phyloP scores from a whole-genome alignment of 2,888 invertebrate genomes.

The Acanthoscelides obtectus region DNA sequence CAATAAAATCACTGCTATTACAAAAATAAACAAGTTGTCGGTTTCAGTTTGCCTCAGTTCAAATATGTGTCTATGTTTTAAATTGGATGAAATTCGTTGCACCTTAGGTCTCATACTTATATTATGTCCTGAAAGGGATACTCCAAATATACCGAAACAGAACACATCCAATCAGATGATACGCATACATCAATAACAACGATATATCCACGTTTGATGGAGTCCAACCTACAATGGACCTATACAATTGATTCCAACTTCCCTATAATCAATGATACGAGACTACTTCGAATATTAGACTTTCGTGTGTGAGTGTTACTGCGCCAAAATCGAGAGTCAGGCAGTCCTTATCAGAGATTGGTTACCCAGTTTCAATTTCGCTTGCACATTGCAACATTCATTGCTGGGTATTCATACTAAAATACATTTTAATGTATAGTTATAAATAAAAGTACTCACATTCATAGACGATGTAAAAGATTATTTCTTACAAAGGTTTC shows the following conservation, averaged over 20 bases:
- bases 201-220: background rate
- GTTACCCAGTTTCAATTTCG: constrained; percentile 36
- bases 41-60: too few relatives aligned
- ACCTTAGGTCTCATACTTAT: too few relatives aligned
- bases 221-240: background rate
- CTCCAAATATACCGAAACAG: background rate
- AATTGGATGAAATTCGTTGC: too few relatives aligned
- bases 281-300: background rate
- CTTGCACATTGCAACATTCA: background rate
- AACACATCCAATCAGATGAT: background rate
- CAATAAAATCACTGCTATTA: too few relatives aligned
- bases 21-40: too few relatives aligned
- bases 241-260: background rate
- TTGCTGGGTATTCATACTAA: background rate
- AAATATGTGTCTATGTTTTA: too few relatives aligned
- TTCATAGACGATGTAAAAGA: too few relatives aligned
- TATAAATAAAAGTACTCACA: too few relatives aligned
- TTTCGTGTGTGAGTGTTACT: background rate
- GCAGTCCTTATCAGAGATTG: constrained; percentile 30
- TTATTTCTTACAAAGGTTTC: too few relatives aligned
- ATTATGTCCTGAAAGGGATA: too few relatives aligned
- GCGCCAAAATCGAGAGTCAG: constrained; percentile 22
- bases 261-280: background rate
- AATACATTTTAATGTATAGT: background rate
- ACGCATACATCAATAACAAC: background rate